Conservation (phyloP, 2,888 invertebrate genomes). For the Latrodectus hesperus region DNA sequence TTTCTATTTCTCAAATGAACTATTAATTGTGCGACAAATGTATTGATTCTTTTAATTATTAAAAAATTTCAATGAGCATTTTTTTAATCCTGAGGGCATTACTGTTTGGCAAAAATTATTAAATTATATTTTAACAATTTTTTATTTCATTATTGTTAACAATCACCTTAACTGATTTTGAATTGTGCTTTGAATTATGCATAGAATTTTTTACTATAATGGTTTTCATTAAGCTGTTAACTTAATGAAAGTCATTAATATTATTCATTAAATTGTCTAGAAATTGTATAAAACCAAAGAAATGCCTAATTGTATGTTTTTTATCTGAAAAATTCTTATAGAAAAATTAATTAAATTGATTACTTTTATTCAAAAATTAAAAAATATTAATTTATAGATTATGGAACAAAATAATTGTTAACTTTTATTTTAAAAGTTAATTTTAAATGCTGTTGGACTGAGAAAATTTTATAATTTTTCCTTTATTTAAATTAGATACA, state of each 20-base stretch:
- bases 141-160: too few species aligned
- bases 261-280: neutral
- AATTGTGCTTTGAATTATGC: neutral
- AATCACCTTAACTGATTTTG: too few species aligned
- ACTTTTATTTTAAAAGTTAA: too few species aligned
- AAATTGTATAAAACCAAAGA: neutral
- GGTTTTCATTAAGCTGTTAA: neutral
- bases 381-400: too few species aligned
- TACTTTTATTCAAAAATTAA: too few species aligned
- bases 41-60: neutral
- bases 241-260: neutral
- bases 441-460: too few species aligned
- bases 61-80: neutral
- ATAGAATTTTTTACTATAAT: neutral
- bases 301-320: neutral
- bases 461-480: too few species aligned
- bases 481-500: too few species aligned
- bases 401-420: too few species aligned
- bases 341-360: too few species aligned
- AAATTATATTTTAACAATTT: too few species aligned
- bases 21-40: neutral
- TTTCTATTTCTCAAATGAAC: neutral
- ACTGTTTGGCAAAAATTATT: too few species aligned
- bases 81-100: neutral
- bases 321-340: neutral